Percentiles rank a stretch among this genome's conserved stretches.
Conservation (phyloP, 2,113 vertebrate species). For the Amphilophus citrinellus region DNA sequence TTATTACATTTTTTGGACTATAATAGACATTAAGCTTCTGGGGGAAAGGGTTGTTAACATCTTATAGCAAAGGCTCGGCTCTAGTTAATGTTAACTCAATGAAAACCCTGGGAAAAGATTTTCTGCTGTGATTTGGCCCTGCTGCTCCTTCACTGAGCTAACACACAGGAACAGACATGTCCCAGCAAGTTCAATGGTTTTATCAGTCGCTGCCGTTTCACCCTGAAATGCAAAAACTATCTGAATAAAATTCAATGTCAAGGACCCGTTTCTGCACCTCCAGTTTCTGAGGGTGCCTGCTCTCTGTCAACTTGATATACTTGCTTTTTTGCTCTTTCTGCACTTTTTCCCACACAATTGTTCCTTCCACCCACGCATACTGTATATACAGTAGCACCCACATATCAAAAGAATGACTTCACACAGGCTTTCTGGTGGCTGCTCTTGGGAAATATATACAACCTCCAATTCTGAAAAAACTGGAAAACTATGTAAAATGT, state of each 20-base stretch:
- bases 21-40: neutral
- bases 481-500: too few species aligned
- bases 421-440: neutral
- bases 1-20: neutral
- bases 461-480: too few species aligned
- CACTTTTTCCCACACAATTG: neutral
- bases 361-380: neutral
- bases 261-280: too few species aligned
- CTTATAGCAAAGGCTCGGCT: neutral
- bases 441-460: neutral
- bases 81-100: neutral
- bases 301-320: neutral
- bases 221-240: neutral
- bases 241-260: neutral
- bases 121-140: neutral
- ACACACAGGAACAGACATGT: neutral
- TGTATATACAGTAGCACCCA: neutral
- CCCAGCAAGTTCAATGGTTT: neutral
- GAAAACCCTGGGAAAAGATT: neutral
- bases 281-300: neutral
- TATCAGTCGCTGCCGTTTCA: too few species aligned
- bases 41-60: neutral
- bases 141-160: neutral
- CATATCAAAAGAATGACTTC: constrained; percentile 2
- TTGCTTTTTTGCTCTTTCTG: neutral